Conservation (phyloP, 2,113 vertebrate genomes). For the Myodes glareolus region DNA sequence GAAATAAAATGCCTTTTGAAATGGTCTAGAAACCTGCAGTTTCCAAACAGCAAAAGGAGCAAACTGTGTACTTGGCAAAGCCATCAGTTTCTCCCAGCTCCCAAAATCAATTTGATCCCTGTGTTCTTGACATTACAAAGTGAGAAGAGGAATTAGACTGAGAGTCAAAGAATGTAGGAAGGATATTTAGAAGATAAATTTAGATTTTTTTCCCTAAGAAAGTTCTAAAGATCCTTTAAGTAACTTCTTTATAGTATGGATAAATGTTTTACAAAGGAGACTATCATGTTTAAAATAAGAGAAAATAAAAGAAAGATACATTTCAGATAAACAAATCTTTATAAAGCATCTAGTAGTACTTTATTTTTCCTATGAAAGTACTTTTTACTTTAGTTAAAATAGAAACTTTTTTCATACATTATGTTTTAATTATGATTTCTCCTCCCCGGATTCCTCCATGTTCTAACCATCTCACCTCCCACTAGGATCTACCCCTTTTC, state of each 20-base stretch:
- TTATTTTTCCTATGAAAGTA: neutral
- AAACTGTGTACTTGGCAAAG: conserved; percentile 8
- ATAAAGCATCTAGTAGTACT: neutral
- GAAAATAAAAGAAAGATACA: neutral
- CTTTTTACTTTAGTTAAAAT: no score
- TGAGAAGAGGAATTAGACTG: conserved; percentile 48
- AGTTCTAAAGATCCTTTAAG: conserved; percentile 43
- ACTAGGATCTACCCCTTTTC: no score
- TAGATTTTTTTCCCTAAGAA: neutral
- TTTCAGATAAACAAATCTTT: neutral
- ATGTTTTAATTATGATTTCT: no score
- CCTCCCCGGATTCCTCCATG: no score
- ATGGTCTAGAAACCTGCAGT: neutral
- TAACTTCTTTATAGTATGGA: neutral
- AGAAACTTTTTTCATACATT: no score
- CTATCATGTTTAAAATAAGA: neutral
- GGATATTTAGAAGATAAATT: conserved; percentile 29
- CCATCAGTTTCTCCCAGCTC: conserved; percentile 15
- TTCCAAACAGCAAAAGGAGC: conserved; percentile 16
- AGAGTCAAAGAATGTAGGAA: neutral
- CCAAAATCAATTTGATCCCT: conserved; percentile 26
- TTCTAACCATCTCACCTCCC: no score
- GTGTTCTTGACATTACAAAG: conserved; percentile 50
- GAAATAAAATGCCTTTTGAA: conserved; percentile 42
- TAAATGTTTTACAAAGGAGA: neutral